A percentile compares a stretch with the other conserved stretches of the same genome.
Conservation (phyloP, 2,113 vertebrate genomes). For the Shinisaurus crocodilurus region DNA sequence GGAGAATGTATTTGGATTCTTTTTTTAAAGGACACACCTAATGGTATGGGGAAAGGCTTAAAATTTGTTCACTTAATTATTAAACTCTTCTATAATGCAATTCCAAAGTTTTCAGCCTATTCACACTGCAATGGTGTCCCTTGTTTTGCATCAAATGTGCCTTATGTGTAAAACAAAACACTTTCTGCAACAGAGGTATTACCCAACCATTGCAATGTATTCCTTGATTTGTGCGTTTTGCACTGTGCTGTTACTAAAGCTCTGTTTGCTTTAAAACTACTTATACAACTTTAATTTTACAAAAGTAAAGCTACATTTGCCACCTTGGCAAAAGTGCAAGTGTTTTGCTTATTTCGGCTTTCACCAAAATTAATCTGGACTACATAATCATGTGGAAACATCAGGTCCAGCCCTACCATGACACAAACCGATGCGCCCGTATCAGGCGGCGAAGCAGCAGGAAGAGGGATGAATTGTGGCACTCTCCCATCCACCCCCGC, state of each 20-base stretch:
- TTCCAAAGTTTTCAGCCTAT: not conserved
- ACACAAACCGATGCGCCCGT: too few species aligned
- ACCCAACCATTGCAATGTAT: not conserved
- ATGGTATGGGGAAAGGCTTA: not conserved
- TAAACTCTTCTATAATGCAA: not conserved
- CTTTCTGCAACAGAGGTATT: constrained; percentile 17
- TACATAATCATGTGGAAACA: not conserved
- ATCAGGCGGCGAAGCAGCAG: too few species aligned
- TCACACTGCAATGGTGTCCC: not conserved
- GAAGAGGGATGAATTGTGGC: too few species aligned
- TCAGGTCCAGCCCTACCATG: not conserved
- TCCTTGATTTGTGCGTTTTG: not conserved
- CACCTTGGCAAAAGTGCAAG: not conserved
- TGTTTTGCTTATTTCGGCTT: not conserved
- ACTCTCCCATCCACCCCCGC: too few species aligned
- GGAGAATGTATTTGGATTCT: not conserved
- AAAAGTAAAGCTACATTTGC: not conserved
- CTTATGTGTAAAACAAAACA: not conserved
- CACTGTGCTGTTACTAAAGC: not conserved
- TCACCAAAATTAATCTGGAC: not conserved
- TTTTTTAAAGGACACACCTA: not conserved
- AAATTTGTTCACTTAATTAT: not conserved
- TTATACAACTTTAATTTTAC: fast-evolving
- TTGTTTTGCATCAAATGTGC: constrained; percentile 14
- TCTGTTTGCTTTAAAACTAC: not conserved